Conservation (phyloP, 2,888 invertebrate genomes). For the Blastobasis adustella region DNA sequence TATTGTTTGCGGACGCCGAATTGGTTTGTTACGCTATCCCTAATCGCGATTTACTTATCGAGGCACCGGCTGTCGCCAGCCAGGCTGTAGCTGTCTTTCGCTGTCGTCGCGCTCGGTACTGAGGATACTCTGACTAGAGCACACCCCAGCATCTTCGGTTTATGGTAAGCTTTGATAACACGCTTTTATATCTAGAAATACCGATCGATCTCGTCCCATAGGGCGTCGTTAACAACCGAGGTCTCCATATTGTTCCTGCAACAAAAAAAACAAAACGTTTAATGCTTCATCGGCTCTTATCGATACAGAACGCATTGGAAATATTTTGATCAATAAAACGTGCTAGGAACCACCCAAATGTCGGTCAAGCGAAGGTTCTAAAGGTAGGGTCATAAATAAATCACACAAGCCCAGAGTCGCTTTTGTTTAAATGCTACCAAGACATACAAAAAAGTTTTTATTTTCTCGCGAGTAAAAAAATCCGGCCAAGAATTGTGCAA, state of each 20-base stretch:
- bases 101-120: conserved; percentile 39
- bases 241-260: conserved; percentile 65
- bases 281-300: conserved; percentile 20
- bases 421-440: conserved; percentile 74
- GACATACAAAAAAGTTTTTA: conserved; percentile 59
- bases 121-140: conserved; percentile 59
- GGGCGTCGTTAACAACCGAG: conserved; percentile 27
- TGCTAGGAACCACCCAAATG: conserved; percentile 50
- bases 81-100: conserved; percentile 54
- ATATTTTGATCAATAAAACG: conserved; percentile 29
- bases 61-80: conserved; percentile 70
- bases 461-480: conserved; percentile 38
- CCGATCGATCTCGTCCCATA: conserved; percentile 33
- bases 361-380: conserved; percentile 57
- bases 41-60: conserved; percentile 58
- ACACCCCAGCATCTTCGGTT: conserved; percentile 71
- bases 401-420: conserved; percentile 57
- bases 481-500: conserved; percentile 64
- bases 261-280: conserved; percentile 51
- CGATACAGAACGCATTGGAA: conserved; percentile 20
- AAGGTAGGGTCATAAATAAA: conserved; percentile 68
- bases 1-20: conserved; percentile 32
- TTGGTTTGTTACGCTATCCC: conserved; percentile 26
- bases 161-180: conserved; percentile 41
- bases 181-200: conserved; percentile 28